Percentiles rank a stretch among this genome's conserved stretches.
These are phyloP conservation scores for Aleiodes alternator DNA, from an alignment of 2,888 invertebrate genomes.

Conservation along the genomic window DNA sequence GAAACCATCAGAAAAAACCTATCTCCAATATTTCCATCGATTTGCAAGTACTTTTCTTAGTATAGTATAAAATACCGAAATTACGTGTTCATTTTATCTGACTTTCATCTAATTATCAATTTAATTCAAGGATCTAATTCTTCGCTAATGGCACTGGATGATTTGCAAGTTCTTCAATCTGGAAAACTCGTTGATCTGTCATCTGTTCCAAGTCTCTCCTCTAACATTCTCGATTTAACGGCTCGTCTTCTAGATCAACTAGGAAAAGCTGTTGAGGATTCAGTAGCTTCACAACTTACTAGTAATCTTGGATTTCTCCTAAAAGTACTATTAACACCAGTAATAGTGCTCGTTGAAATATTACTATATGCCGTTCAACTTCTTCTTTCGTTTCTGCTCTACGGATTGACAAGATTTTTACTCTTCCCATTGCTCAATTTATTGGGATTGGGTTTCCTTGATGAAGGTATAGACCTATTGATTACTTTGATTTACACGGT, in stretches of 20 bases:
- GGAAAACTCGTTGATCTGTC: too few species aligned
- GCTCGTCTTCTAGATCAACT: neutral
- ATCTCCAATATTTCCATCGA: too few species aligned
- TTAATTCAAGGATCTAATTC: too few species aligned
- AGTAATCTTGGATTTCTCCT: neutral
- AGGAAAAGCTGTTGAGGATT: neutral
- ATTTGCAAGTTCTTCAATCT: too few species aligned
- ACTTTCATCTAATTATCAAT: too few species aligned
- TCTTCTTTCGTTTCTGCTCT: neutral
- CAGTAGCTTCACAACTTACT: neutral
- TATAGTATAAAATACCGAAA: too few species aligned
- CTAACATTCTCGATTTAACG: neutral
- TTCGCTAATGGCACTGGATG: too few species aligned
- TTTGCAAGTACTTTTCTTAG: too few species aligned
- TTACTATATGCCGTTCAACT: constrained; percentile 12
- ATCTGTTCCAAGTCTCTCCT: too few species aligned
- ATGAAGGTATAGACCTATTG: neutral
- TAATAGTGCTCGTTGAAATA: neutral
- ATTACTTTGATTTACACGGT: neutral
- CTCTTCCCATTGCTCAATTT: neutral
- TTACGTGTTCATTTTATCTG: too few species aligned
- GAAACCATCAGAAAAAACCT: too few species aligned
- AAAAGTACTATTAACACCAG: constrained; percentile 21
- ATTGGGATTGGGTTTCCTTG: neutral
- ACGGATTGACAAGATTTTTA: constrained; percentile 2